Percentiles rank a stretch among this genome's conserved stretches.
phyloP scores from a whole-genome alignment of 64 coral and sea anemone species.

The Montipora efflorescens region DNA sequence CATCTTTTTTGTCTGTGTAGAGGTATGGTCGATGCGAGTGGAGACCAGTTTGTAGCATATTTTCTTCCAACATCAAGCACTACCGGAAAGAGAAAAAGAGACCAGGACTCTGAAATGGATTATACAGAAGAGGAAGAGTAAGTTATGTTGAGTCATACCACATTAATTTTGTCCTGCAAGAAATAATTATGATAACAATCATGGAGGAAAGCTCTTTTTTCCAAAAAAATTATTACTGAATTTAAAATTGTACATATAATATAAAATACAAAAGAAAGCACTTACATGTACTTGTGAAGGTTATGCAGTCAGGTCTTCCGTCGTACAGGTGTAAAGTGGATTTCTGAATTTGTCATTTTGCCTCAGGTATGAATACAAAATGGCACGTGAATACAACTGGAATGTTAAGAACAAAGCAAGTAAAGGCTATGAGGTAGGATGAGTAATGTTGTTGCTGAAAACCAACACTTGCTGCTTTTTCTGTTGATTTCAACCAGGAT shows the following conservation, averaged over 20 bases:
- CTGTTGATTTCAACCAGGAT: no score
- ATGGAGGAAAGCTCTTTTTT: no score
- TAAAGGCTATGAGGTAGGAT: conserved; percentile 93
- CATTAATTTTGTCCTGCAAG: no score
- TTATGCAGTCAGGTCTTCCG: no score
- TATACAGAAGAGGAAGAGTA: conserved; percentile 95
- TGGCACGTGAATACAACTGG: conserved; percentile 99
- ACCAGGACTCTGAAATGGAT: conserved; percentile 75
- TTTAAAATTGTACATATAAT: no score
- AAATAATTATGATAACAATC: no score
- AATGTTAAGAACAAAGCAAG: conserved; percentile 99
- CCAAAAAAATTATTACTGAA: no score
- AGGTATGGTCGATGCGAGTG: conserved; percentile 99
- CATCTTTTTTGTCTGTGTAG: conserved; percentile 26
- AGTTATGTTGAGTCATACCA: not conserved
- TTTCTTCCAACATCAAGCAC: conserved; percentile 89
- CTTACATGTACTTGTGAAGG: no score
- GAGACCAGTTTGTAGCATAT: conserved; percentile 99
- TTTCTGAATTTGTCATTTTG: not conserved
- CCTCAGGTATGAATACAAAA: conserved; percentile 96
- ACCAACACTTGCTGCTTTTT: no score
- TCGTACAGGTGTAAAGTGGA: no score
- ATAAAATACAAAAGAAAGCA: no score
- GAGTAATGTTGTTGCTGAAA: not conserved
- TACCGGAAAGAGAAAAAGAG: conserved; percentile 90